A percentile compares a stretch with the other conserved stretches of the same genome.
These are phyloP conservation scores for Bellardia bayeri DNA, from an alignment of 2,888 invertebrate genomes.

Conservation along the genomic window DNA sequence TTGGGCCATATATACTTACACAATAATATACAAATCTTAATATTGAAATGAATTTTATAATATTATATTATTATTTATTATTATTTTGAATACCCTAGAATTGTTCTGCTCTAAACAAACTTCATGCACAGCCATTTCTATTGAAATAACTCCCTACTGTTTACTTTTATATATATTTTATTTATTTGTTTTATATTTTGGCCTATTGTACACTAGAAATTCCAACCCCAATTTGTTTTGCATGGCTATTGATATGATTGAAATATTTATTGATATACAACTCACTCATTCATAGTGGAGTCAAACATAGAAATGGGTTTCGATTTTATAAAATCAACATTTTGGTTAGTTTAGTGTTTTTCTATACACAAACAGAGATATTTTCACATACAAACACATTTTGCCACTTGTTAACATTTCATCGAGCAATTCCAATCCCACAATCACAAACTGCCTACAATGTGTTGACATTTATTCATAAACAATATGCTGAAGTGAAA, in stretches of 20 bases:
- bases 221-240: not conserved
- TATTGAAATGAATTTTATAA: not conserved
- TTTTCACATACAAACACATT: not conserved
- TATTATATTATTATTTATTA: not conserved
- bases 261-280: constrained; percentile 58
- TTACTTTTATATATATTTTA: not conserved
- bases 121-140: not conserved
- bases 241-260: constrained; percentile 49
- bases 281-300: constrained; percentile 23
- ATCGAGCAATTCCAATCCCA: constrained; percentile 20
- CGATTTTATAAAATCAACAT: constrained; percentile 37
- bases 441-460: constrained; percentile 48
- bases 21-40: too few species aligned
- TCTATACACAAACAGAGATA: not conserved
- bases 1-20: too few species aligned
- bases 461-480: constrained; percentile 69
- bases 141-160: constrained; percentile 12
- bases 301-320: constrained; percentile 23
- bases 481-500: constrained; percentile 64
- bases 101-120: not conserved
- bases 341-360: constrained; percentile 45
- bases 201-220: not conserved
- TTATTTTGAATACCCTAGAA: not conserved
- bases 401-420: constrained; percentile 58
- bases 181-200: constrained; percentile 21